Conservation (phyloP, 1,140 invertebrate genomes). For the Drosophila nebulosa region DNA sequence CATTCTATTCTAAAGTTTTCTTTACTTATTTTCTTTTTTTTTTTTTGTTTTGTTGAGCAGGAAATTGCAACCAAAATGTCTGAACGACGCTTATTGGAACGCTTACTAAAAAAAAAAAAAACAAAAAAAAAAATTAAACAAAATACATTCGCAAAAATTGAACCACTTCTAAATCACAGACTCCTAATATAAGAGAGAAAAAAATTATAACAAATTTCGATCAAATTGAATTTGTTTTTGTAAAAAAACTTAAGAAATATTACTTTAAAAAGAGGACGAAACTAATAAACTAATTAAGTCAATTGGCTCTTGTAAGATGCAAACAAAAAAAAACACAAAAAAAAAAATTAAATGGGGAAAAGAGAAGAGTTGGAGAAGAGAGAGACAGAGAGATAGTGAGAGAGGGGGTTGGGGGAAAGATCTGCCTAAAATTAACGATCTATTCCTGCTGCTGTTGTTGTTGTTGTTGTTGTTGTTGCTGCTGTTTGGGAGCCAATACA, state of each 20-base stretch:
- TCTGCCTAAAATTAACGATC: background rate
- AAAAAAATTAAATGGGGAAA: slow-evolving; percentile 21
- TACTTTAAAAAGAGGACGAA: slow-evolving; percentile 21
- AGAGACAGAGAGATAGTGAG: background rate
- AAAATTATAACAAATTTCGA: slow-evolving; percentile 55
- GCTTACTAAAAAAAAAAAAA: slow-evolving; percentile 25
- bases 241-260: slow-evolving; percentile 35
- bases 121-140: slow-evolving; percentile 32
- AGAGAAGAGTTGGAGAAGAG: slow-evolving; percentile 31
- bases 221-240: slow-evolving; percentile 35
- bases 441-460: slow-evolving; percentile 2
- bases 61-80: background rate
- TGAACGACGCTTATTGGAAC: background rate
- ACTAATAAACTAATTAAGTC: slow-evolving; percentile 74
- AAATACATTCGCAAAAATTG: slow-evolving; percentile 56
- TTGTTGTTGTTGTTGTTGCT: slow-evolving; percentile 25
- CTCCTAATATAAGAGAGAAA: slow-evolving; percentile 74
- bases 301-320: slow-evolving; percentile 54
- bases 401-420: background rate
- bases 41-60: too few relatives aligned
- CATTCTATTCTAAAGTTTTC: background rate
- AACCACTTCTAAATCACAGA: slow-evolving; percentile 78
- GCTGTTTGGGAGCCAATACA: slow-evolving; percentile 31
- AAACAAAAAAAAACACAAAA: slow-evolving; percentile 56
- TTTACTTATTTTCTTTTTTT: too few relatives aligned